Evolutionary conservation across 2,888 invertebrate genomes (phyloP).

Genomic region (Plebejus melissa): DNA sequence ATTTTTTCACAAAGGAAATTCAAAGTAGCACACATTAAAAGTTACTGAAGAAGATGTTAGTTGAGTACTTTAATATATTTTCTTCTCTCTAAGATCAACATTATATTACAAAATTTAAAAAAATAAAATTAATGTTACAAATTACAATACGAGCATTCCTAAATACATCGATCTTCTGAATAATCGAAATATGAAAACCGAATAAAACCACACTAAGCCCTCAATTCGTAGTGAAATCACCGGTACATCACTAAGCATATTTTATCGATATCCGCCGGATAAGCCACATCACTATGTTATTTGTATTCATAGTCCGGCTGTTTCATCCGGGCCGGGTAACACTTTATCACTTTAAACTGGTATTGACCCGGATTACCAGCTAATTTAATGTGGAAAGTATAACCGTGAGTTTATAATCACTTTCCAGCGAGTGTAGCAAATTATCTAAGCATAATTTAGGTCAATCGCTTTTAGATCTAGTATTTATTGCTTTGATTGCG

Average conservation of each 20-base stretch:
- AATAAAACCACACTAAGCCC: not conserved
- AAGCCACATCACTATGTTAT: conserved; percentile 39
- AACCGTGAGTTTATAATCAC: conserved; percentile 15
- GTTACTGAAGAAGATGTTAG: no score
- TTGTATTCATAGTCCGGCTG: conserved; percentile 53
- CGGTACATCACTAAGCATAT: conserved; percentile 7
- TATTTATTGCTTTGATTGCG: conserved; percentile 20
- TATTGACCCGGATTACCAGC: conserved; percentile 36
- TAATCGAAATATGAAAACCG: not conserved
- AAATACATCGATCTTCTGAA: not conserved
- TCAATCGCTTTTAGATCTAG: conserved; percentile 6
- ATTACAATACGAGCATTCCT: not conserved
- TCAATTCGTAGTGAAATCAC: not conserved
- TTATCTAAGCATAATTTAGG: conserved; percentile 20
- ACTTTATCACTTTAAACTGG: conserved; percentile 38
- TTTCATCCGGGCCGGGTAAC: conserved; percentile 26
- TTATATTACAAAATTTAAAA: not conserved
- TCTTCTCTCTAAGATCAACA: no score
- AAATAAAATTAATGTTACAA: not conserved
- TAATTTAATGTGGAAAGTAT: conserved; percentile 27
- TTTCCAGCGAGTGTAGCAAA: conserved; percentile 9
- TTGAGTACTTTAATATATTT: no score
- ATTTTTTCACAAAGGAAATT: no score
- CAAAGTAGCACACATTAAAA: no score
- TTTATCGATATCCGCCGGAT: conserved; percentile 15